These are phyloP conservation scores for Neodiprion pinetum DNA, from an alignment of 1,140 invertebrate genomes.

Conservation along the genomic window DNA sequence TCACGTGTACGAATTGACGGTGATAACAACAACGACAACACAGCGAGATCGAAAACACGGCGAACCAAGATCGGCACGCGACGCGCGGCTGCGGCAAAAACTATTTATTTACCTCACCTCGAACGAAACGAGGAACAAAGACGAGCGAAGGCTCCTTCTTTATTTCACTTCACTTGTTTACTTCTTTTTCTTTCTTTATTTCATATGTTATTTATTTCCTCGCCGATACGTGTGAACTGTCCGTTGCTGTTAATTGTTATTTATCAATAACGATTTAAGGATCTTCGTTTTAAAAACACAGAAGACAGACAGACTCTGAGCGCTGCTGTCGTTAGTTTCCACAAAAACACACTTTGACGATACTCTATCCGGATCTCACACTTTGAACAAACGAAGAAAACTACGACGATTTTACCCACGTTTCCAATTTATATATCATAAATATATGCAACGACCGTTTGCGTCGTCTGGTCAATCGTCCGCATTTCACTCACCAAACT, in stretches of 20 bases:
- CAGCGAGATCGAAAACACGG: too few species aligned
- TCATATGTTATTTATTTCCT: neutral
- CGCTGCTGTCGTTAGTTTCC: too few species aligned
- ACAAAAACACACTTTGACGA: neutral
- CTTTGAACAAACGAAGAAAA: too few species aligned
- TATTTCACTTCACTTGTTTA: neutral
- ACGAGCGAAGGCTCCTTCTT: neutral
- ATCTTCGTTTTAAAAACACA: neutral
- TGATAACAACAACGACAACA: too few species aligned
- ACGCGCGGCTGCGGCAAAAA: too few species aligned
- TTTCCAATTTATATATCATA: neutral
- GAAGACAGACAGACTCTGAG: too few species aligned
- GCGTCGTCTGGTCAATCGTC: too few species aligned
- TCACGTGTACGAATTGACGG: too few species aligned
- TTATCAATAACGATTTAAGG: neutral
- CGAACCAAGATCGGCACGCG: too few species aligned
- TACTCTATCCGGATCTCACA: neutral
- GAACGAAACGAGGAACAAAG: neutral
- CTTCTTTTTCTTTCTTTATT: neutral
- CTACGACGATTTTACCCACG: neutral
- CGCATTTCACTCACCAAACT: too few species aligned
- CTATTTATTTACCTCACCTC: too few species aligned
- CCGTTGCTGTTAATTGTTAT: neutral
- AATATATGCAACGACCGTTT: neutral
- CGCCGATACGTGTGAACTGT: neutral